Conservation (phyloP, 1,140 invertebrate genomes). For the Archivesica marissinica region DNA sequence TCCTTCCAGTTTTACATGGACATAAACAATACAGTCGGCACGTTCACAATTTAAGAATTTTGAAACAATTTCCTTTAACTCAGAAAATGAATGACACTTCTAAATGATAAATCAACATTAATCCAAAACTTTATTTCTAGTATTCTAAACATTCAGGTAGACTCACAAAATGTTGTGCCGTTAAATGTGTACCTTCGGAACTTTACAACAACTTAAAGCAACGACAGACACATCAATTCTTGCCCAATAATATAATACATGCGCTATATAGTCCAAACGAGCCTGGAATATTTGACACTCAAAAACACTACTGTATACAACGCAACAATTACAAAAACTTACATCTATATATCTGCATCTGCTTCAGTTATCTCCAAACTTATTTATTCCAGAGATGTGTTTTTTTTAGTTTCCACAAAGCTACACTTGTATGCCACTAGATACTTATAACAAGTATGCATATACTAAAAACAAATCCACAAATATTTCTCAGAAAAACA, state of each 20-base stretch:
- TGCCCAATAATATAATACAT: constrained; percentile 23
- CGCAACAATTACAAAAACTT: background rate
- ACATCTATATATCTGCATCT: background rate
- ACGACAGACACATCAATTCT: no score
- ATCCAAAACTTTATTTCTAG: no score
- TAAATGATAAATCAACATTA: no score
- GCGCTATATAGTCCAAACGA: background rate
- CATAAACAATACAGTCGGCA: constrained; percentile 29
- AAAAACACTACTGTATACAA: background rate
- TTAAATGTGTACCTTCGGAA: background rate
- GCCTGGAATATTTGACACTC: background rate
- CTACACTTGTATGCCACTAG: background rate
- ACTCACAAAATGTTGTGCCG: background rate
- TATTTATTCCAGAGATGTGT: background rate
- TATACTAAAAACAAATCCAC: constrained; percentile 22
- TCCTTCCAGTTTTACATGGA: constrained; percentile 6
- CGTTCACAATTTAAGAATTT: no score
- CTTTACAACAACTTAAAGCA: background rate
- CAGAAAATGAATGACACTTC: no score
- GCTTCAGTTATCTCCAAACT: background rate
- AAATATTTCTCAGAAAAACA: constrained; percentile 18
- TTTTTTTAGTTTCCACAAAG: background rate
- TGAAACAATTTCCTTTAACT: no score
- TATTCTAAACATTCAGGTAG: no score
- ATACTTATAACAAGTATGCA: background rate